Evolutionary conservation across 92 coral and sea anemone species (phyloP), one percentile per base, ranked within the genome.

Genomic region (Meandrina meandrites): DNA sequence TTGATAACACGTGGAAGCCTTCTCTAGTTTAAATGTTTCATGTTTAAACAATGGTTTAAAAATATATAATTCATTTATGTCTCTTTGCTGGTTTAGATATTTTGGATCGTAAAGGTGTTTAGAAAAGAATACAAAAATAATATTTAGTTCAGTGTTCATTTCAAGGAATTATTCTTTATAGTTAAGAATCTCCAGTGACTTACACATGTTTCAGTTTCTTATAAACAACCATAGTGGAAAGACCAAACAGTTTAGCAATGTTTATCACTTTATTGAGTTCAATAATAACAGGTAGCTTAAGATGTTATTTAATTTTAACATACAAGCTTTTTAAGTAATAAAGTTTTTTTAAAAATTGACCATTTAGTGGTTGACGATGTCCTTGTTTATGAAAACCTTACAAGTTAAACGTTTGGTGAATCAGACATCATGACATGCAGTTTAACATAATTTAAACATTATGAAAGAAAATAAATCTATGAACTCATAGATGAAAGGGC

Each of bases 231-330:
- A 50, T 9, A 30, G 34, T 50, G 78, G 54, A 12, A 76, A 62
- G 45, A 60, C 60, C 82, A 85, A 64, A 85, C 64, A 15, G 88
- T 85, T 85, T 78, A 85, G 60, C 53, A 76, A 45, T 21, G 47
- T 85, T 85, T 76, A 81, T 76, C 60, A 62, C 83, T 85, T 85
- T 85, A 85, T 85, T 85, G 64, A 78, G 75, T 67, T 60, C 88
- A 45, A 60, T 48, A 24, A 62, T 28, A 50, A 62, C 57, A 76
- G 30, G 28, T 73, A 47, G 37, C 7, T 54, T 35, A 22, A 60
- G 8, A 11, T 15, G 56, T 77, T 37, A 53, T 57, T 85, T 77
- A 47, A 66, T 14, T 83, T 70, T 70, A 72, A 71, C 50, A 71
- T 36, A 22, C 68, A 73, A 45, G 47, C 9, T 24, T 64, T 21